phyloP scores from a whole-genome alignment of 2,888 invertebrate genomes.

The Eupithecia inturbata region DNA sequence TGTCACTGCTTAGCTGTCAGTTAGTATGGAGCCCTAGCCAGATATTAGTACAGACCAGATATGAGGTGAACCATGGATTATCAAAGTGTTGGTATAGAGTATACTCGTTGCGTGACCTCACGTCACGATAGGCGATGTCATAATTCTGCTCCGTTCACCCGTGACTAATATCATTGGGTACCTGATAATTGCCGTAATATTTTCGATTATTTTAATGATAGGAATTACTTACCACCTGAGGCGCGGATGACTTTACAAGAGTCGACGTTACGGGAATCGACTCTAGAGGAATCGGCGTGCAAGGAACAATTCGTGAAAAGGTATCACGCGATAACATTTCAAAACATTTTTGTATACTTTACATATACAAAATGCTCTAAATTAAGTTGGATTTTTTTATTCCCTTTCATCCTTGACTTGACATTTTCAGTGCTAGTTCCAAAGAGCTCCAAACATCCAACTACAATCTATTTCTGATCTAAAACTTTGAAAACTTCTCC shows the following conservation, averaged over 20 bases:
- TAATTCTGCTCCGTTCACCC: slow-evolving; percentile 74
- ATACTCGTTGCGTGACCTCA: slow-evolving; percentile 51
- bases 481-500: not conserved
- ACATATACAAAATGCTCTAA: not conserved
- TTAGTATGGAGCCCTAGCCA: slow-evolving; percentile 25
- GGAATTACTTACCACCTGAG: slow-evolving; percentile 1
- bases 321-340: too few relatives aligned
- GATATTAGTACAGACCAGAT: slow-evolving; percentile 23
- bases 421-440: not conserved
- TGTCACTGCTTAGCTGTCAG: slow-evolving; percentile 37
- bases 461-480: not conserved
- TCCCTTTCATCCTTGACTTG: not conserved
- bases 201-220: slow-evolving; percentile 26
- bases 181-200: slow-evolving; percentile 63
- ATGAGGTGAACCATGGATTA: slow-evolving; percentile 19
- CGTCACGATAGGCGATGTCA: slow-evolving; percentile 76
- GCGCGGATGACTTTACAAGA: too few relatives aligned
- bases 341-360: too few relatives aligned
- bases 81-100: slow-evolving; percentile 17
- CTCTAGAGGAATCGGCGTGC: too few relatives aligned
- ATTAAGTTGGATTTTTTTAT: not conserved
- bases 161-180: slow-evolving; percentile 70
- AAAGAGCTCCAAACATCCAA: slow-evolving; percentile 1
- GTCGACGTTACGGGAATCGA: too few relatives aligned
- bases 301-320: too few relatives aligned